These are phyloP conservation scores for cat (Felis catus) DNA, from an alignment of 2,113 vertebrate species.

Conservation along the genomic window DNA sequence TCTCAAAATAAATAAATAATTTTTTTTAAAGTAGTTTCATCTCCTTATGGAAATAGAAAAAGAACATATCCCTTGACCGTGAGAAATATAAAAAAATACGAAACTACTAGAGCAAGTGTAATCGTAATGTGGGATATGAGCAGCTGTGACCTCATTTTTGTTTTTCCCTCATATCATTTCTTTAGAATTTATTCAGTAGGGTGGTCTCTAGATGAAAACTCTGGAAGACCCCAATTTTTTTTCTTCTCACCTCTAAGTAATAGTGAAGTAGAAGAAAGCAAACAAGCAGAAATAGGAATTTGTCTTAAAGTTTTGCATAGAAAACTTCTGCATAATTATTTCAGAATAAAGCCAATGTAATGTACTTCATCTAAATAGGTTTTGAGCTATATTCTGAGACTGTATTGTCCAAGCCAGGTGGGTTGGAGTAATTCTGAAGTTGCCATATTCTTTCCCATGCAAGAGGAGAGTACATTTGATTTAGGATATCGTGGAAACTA, in stretches of 20 bases:
- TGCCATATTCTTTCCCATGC: not conserved
- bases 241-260: not conserved
- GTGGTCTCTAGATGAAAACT: not conserved
- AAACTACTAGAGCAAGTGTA: not conserved
- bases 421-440: not conserved
- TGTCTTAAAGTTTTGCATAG: not conserved
- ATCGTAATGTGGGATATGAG: not conserved
- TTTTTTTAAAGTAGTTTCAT: not conserved
- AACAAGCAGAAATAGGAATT: not conserved
- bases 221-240: not conserved
- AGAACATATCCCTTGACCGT: not conserved
- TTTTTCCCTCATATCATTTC: not conserved
- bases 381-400: slow-evolving; percentile 10
- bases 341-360: not conserved
- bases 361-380: not conserved
- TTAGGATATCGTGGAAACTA: not conserved
- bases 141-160: not conserved
- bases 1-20: too few relatives aligned
- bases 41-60: not conserved
- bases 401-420: not conserved
- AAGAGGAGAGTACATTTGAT: not conserved
- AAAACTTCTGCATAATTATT: slow-evolving; percentile 27
- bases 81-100: not conserved
- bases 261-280: not conserved
- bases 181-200: not conserved